These are phyloP conservation scores for Priocnemis perturbator DNA, from an alignment of 2,888 invertebrate genomes.

Conservation along the genomic window DNA sequence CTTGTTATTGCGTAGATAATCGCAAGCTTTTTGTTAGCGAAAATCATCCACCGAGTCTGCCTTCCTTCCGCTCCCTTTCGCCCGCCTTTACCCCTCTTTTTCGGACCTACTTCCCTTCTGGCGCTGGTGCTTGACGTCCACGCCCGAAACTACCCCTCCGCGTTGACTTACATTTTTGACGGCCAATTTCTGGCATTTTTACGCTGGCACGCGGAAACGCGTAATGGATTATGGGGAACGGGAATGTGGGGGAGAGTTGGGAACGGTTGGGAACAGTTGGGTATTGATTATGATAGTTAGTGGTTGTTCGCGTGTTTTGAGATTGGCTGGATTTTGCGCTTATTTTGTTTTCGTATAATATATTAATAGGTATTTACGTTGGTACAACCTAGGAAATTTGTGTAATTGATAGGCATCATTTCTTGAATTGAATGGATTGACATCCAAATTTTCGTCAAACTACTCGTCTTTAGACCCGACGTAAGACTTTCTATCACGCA, in stretches of 20 bases:
- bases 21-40: slow-evolving; percentile 67
- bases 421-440: background rate
- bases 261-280: too few species aligned
- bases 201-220: slow-evolving; percentile 30
- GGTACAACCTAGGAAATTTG: background rate
- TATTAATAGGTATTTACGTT: too few species aligned
- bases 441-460: too few species aligned
- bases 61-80: background rate
- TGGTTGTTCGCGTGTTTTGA: too few species aligned
- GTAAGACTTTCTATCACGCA: too few species aligned
- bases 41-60: slow-evolving; percentile 36
- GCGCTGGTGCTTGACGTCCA: background rate
- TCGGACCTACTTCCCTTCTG: background rate
- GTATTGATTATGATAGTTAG: too few species aligned
- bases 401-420: background rate
- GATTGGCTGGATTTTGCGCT: too few species aligned
- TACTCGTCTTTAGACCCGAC: too few species aligned
- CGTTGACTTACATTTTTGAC: slow-evolving; percentile 7
- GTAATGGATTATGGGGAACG: slow-evolving; percentile 7
- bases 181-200: slow-evolving; percentile 54
- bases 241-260: too few species aligned
- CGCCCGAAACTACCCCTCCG: too few species aligned
- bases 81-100: background rate
- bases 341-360: too few species aligned
- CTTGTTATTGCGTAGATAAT: slow-evolving; percentile 68